A percentile compares a stretch with the other conserved stretches of the same genome.
These are phyloP conservation scores for Mastomys coucha DNA, from an alignment of 2,113 vertebrate species.

Conservation along the genomic window DNA sequence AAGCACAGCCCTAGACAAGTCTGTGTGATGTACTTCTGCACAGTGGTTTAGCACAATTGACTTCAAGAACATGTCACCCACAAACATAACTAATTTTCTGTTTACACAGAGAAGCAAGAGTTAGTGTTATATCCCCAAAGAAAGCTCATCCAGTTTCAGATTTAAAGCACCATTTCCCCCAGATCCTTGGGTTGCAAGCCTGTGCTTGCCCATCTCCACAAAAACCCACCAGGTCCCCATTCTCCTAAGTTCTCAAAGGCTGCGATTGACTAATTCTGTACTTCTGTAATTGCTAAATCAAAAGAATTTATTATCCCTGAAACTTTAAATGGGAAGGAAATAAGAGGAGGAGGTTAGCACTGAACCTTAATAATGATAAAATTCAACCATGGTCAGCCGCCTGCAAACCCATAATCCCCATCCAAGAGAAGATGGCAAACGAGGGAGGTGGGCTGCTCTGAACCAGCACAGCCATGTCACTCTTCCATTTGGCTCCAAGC, in stretches of 20 bases:
- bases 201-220: slow-evolving; percentile 68
- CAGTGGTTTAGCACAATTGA: slow-evolving; percentile 66
- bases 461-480: slow-evolving; percentile 76
- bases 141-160: slow-evolving; percentile 80
- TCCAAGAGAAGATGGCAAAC: background rate
- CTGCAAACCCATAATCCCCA: background rate
- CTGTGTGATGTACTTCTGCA: slow-evolving; percentile 71
- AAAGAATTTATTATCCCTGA: slow-evolving; percentile 82
- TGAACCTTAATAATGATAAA: slow-evolving; percentile 74
- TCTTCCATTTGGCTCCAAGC: slow-evolving; percentile 77
- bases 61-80: slow-evolving; percentile 63
- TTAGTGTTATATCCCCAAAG: slow-evolving; percentile 79
- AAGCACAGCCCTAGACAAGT: slow-evolving; percentile 74
- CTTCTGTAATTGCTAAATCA: slow-evolving; percentile 80
- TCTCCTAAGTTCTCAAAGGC: slow-evolving; percentile 81
- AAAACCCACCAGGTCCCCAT: slow-evolving; percentile 70
- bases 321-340: slow-evolving; percentile 80
- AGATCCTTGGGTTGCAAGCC: slow-evolving; percentile 24
- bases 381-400: slow-evolving; percentile 54
- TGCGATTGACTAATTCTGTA: slow-evolving; percentile 81
- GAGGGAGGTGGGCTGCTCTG: slow-evolving; percentile 10
- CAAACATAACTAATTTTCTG: slow-evolving; percentile 61
- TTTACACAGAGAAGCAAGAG: slow-evolving; percentile 68
- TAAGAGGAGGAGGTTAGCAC: slow-evolving; percentile 72
- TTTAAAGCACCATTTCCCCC: slow-evolving; percentile 78